These are phyloP conservation scores for Seison nebaliae DNA, from an alignment of 1,140 invertebrate genomes.

Conservation along the genomic window DNA sequence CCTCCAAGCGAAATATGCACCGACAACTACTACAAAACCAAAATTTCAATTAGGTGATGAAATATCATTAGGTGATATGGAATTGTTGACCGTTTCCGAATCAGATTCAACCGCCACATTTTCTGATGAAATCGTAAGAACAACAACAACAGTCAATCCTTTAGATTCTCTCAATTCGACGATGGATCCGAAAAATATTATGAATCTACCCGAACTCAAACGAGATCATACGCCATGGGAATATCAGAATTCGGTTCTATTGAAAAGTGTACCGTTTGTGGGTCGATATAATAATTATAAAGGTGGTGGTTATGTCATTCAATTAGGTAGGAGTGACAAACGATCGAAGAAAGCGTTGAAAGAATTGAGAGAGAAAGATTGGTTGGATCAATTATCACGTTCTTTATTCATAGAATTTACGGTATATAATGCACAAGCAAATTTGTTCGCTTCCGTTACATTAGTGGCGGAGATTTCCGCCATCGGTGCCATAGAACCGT, in stretches of 20 bases:
- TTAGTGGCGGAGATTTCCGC: conserved; percentile 14
- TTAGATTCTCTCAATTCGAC: conserved; percentile 1
- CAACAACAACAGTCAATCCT: no score
- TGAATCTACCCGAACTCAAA: conserved; percentile 4
- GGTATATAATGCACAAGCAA: conserved; percentile 15
- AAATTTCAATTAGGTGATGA: conserved; percentile 1
- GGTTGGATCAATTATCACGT: conserved; percentile 15
- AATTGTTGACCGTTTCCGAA: conserved; percentile 14
- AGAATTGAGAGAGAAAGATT: conserved; percentile 13
- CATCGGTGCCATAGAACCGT: conserved; percentile 17
- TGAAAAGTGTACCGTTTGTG: conserved; percentile 8
- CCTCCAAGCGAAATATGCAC: conserved; percentile 15
- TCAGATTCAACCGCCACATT: background rate
- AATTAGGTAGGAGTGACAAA: conserved; percentile 13
- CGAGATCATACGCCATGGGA: conserved; percentile 8
- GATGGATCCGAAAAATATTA: conserved; percentile 1
- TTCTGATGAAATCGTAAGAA: no score
- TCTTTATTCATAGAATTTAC: conserved; percentile 15
- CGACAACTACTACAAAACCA: conserved; percentile 13
- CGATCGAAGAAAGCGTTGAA: conserved; percentile 5
- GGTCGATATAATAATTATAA: conserved; percentile 14
- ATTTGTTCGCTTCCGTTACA: conserved; percentile 15
- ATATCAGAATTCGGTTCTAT: conserved; percentile 8
- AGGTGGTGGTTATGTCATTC: conserved; percentile 23
- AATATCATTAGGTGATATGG: conserved; percentile 22